These are phyloP conservation scores for Cyprinodon tularosa DNA, from an alignment of 2,113 vertebrate genomes.

Conservation along the genomic window DNA sequence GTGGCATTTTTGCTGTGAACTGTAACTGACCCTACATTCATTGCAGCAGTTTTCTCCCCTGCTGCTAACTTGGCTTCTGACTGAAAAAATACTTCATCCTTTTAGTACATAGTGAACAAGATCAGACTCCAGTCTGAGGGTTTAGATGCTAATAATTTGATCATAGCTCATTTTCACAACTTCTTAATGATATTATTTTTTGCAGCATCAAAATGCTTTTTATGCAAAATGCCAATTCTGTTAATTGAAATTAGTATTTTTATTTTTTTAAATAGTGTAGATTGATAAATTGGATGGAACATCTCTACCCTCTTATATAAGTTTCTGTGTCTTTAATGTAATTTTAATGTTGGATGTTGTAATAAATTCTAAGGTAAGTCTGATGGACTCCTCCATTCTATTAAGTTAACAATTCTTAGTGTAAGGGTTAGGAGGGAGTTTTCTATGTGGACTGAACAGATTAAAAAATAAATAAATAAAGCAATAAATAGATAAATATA, in stretches of 20 bases:
- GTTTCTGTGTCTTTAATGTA: too few relatives aligned
- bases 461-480: too few relatives aligned
- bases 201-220: constrained; percentile 22
- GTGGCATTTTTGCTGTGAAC: constrained; percentile 49
- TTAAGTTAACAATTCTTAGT: too few relatives aligned
- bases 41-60: constrained; percentile 27
- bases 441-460: too few relatives aligned
- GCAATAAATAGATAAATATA: too few relatives aligned
- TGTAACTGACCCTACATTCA: constrained; percentile 52
- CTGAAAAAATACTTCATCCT: constrained; percentile 22
- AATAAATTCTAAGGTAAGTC: too few relatives aligned
- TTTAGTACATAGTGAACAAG: constrained; percentile 39
- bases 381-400: too few relatives aligned
- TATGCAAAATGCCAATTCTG: constrained; percentile 2
- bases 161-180: constrained; percentile 56
- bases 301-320: too few relatives aligned
- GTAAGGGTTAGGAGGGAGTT: too few relatives aligned
- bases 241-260: too few relatives aligned
- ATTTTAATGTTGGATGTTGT: too few relatives aligned
- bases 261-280: neutral
- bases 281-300: too few relatives aligned
- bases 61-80: constrained; percentile 37
- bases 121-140: constrained; percentile 45
- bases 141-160: constrained; percentile 50
- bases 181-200: constrained; percentile 43